Conservation (phyloP, 2,888 invertebrate species). For the Amitus sp. region DNA sequence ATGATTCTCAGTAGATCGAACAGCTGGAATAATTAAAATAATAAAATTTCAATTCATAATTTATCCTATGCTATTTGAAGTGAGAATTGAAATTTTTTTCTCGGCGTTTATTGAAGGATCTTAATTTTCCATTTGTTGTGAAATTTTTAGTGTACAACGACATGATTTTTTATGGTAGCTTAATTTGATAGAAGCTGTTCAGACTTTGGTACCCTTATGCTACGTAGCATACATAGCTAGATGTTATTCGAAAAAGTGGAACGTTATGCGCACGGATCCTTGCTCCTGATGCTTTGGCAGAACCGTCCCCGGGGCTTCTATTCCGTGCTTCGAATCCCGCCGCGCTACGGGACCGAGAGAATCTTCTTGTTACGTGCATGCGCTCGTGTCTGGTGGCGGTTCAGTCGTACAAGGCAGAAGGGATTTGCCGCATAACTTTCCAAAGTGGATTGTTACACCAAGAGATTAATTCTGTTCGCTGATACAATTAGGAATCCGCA, state of each 20-base stretch:
- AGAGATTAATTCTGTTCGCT: slow-evolving; percentile 62
- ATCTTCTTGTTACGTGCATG: neutral
- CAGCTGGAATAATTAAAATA: too few species aligned
- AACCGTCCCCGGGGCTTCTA: slow-evolving; percentile 13
- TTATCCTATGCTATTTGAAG: too few species aligned
- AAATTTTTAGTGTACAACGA: too few species aligned
- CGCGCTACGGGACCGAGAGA: neutral
- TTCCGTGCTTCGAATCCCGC: slow-evolving; percentile 4
- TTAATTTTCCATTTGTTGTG: too few species aligned
- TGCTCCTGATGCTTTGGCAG: slow-evolving; percentile 22
- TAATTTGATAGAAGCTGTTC: too few species aligned
- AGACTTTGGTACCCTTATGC: too few species aligned
- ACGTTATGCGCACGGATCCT: slow-evolving; percentile 21
- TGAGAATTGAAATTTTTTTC: too few species aligned
- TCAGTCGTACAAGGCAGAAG: neutral
- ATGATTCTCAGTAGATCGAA: too few species aligned
- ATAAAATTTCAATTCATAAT: too few species aligned
- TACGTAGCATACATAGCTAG: too few species aligned
- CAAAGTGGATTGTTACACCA: slow-evolving; percentile 22
- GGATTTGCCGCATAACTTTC: slow-evolving; percentile 2
- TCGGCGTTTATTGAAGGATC: too few species aligned
- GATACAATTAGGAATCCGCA: slow-evolving; percentile 59
- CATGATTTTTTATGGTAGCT: too few species aligned
- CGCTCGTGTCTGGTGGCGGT: neutral
- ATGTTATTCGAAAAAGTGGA: slow-evolving; percentile 24